Evolutionary conservation across 2,797 vertebrate species (phyloP).

Genomic region (Microhierax caerulescens): DNA sequence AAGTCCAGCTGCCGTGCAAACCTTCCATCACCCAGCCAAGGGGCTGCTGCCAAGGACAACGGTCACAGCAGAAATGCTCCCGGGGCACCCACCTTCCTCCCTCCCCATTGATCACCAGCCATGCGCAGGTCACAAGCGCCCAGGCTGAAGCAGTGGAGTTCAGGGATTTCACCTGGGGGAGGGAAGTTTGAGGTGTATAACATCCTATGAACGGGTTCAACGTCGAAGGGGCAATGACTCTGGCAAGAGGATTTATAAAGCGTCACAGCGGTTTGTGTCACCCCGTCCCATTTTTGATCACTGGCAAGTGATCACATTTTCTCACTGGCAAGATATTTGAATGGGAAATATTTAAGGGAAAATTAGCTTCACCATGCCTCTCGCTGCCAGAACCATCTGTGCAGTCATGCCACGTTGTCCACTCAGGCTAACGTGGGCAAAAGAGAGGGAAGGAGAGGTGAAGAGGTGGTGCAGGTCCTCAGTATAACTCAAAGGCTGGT

Average conservation of each 20-base stretch:
- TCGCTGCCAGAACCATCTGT: background rate
- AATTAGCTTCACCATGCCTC: background rate
- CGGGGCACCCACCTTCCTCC: background rate
- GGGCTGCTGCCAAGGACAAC: background rate
- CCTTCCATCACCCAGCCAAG: background rate
- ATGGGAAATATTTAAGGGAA: background rate
- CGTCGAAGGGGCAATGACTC: rapidly evolving
- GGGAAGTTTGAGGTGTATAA: background rate
- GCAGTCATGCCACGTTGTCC: background rate
- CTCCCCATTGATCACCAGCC: rapidly evolving
- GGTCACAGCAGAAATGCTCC: rapidly evolving
- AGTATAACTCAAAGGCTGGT: background rate
- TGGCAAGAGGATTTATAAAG: background rate
- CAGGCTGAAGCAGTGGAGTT: background rate
- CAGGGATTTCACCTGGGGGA: background rate
- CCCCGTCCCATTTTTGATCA: background rate
- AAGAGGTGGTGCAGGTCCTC: background rate
- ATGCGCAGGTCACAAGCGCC: rapidly evolving
- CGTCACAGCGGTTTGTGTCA: background rate
- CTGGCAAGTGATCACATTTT: background rate
- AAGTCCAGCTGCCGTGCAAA: background rate
- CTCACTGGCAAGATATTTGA: background rate
- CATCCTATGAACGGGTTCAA: background rate
- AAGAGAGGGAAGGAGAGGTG: background rate
- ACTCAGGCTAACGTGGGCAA: background rate